Conservation (phyloP, 2,113 vertebrate genomes). For the Probosciger aterrimus region DNA sequence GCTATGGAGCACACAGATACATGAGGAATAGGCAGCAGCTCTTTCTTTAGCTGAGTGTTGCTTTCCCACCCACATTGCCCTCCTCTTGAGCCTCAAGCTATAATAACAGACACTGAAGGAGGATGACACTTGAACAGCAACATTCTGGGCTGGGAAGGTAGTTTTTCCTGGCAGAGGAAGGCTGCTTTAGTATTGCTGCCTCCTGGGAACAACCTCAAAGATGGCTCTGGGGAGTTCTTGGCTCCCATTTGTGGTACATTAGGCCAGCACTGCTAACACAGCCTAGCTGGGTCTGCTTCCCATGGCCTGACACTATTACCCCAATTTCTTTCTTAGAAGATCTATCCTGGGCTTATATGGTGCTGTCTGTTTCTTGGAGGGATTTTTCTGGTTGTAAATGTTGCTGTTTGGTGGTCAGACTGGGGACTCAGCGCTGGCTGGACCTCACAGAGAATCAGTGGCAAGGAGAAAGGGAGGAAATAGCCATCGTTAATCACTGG, state of each 20-base stretch:
- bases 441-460: neutral
- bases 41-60: neutral
- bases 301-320: neutral
- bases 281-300: neutral
- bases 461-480: conserved; percentile 17
- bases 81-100: neutral
- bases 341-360: neutral
- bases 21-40: neutral
- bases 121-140: neutral
- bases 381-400: neutral
- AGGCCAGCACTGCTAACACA: neutral
- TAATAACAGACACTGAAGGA: neutral
- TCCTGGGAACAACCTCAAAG: neutral
- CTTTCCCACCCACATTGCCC: neutral
- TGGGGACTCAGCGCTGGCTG: neutral
- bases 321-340: neutral
- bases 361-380: neutral
- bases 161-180: neutral
- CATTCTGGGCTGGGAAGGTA: neutral
- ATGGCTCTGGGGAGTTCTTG: neutral
- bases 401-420: neutral
- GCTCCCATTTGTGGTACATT: neutral
- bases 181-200: neutral
- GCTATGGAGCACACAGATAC: accelerated
- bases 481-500: conserved; percentile 11